phyloP scores from a whole-genome alignment of 2,888 invertebrate genomes.

The Apeira syringaria region DNA sequence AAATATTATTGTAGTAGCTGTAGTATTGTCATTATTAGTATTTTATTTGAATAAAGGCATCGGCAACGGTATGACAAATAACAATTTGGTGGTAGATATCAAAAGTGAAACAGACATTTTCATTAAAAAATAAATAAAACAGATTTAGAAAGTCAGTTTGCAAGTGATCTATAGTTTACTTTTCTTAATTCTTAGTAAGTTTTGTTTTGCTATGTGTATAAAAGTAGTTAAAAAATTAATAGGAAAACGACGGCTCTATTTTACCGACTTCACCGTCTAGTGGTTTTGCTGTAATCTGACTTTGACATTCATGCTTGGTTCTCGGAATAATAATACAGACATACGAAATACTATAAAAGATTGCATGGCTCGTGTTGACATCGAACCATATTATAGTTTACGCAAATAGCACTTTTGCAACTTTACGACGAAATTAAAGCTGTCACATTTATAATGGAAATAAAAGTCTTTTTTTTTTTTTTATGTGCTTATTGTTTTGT shows the following conservation, averaged over 20 bases:
- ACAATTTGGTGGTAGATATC: too few species aligned
- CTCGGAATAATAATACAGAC: constrained; percentile 27
- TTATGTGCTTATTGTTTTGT: too few species aligned
- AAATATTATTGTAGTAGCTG: too few species aligned
- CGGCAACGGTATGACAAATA: too few species aligned
- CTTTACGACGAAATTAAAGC: constrained; percentile 26
- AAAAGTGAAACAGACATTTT: too few species aligned
- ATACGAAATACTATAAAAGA: constrained; percentile 48
- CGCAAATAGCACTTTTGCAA: constrained; percentile 64
- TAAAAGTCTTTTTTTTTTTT: too few species aligned
- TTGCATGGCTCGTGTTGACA: constrained; percentile 59
- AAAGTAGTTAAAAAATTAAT: constrained; percentile 10
- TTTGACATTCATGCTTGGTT: constrained; percentile 65
- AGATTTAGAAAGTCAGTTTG: constrained; percentile 21
- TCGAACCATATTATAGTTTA: constrained; percentile 56
- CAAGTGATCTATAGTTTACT: not conserved
- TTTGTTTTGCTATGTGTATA: not conserved
- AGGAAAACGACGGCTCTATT: constrained; percentile 10
- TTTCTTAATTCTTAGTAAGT: not conserved
- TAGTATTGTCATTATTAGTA: too few species aligned
- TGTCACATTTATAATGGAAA: constrained; percentile 16
- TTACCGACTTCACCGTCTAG: constrained; percentile 38
- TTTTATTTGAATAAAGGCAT: too few species aligned
- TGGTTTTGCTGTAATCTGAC: constrained; percentile 49
- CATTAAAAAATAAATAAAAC: constrained; percentile 21